Evolutionary conservation across 2,797 vertebrate species (phyloP).

Genomic region (Todus mexicanus): DNA sequence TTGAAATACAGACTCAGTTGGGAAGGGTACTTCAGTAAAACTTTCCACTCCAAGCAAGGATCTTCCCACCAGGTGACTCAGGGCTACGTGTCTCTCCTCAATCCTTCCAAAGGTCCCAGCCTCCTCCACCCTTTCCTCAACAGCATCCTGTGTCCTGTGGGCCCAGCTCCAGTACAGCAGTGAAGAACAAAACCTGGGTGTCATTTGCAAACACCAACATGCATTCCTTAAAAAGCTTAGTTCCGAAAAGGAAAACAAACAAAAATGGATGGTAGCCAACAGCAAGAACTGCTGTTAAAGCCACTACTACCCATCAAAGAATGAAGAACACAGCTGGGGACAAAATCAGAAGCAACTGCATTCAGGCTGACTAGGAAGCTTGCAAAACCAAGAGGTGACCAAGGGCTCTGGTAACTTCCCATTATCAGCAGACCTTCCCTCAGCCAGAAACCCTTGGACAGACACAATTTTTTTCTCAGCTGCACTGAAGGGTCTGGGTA

Average conservation of each 20-base stretch:
- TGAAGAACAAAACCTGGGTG: not conserved
- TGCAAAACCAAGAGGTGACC: not conserved
- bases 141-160: fast-evolving
- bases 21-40: not conserved
- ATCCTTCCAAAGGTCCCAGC: not conserved
- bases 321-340: not conserved
- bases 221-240: not conserved
- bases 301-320: not conserved
- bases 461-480: not conserved
- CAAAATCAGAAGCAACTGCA: not conserved
- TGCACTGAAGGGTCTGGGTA: not conserved
- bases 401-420: not conserved
- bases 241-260: not conserved
- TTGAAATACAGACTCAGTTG: not conserved
- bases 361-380: not conserved
- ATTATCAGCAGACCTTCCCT: not conserved
- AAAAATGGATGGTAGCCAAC: not conserved
- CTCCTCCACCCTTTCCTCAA: not conserved
- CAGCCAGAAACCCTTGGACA: not conserved
- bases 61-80: not conserved
- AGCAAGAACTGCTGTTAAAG: not conserved
- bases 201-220: not conserved
- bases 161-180: not conserved
- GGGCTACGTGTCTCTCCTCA: not conserved
- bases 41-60: not conserved